phyloP scores from a whole-genome alignment of 2,888 invertebrate species.

The Campoplex nolae region DNA sequence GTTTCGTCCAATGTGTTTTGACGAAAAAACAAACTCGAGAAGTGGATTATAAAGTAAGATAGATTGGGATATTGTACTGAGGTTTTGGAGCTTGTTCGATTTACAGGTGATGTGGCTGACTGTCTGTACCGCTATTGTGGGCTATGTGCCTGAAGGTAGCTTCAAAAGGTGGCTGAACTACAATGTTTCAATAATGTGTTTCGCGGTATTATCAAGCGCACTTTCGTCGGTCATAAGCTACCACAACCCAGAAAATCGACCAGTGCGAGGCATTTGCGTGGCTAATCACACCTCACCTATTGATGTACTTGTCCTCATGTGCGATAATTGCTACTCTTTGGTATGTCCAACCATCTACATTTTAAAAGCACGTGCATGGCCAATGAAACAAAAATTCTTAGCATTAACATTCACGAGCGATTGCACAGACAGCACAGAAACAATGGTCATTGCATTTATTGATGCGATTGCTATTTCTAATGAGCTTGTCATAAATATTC shows the following conservation, averaged over 20 bases:
- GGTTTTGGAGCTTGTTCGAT: conserved; percentile 66
- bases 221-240: conserved; percentile 95
- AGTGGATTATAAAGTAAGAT: background rate
- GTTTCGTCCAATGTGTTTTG: background rate
- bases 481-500: background rate
- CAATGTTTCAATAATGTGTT: conserved; percentile 94
- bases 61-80: conserved; percentile 35
- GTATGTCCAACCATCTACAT: conserved; percentile 87
- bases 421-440: background rate
- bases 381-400: background rate
- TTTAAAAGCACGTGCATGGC: background rate
- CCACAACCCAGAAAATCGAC: conserved; percentile 94
- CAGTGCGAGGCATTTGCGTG: conserved; percentile 96
- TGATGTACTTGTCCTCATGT: conserved; percentile 98
- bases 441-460: conserved; percentile 50
- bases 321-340: conserved; percentile 98
- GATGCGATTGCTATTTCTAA: background rate
- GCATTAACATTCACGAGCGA: background rate
- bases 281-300: conserved; percentile 99
- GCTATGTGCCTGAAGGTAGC: conserved; percentile 91
- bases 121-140: conserved; percentile 93
- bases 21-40: background rate
- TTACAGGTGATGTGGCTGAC: conserved; percentile 95
- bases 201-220: conserved; percentile 96
- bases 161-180: conserved; percentile 93